Evolutionary conservation across 2,797 vertebrate genomes (phyloP), one percentile per base, ranked within the genome.

Genomic region (Corythornis leucogaster): DNA sequence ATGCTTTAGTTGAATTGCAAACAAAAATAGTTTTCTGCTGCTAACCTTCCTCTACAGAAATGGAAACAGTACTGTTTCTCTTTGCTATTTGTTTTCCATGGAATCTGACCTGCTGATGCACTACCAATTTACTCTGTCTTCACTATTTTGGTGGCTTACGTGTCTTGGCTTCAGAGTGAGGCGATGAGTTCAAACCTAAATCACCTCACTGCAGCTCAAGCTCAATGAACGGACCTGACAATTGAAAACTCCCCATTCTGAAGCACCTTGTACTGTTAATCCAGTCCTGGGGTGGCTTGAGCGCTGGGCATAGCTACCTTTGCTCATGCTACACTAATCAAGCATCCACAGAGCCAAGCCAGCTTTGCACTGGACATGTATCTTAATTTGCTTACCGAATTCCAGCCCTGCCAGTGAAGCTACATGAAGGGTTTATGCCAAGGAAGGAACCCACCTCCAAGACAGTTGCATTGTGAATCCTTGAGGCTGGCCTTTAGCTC

Each of bases 401-500:
- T 85, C 50, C 93, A 86, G 70, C 74, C n/a, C 64, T 57, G 57
- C 26, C 66, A 63, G 54, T 18, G 30, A 63, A 67, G 83, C 35
- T 62, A 40, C 40, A 13, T 8, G 55, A 79, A 87, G 38, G 30
- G 46, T 77, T 94, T 89, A 79, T 89, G 81, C 73, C 73, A 83
- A 73, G 31, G 85, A 66, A 73, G 63, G 55, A 89, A 30, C 69
- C 64, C 63, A 46, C 55, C 93, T 93, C 85, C 50, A 80, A 91
- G 78, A 85, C 75, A 90, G 71, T 53, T 1, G 2, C 0, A 1
- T 71, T 78, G 80, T 53, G 87, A 89, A 80, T 86, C 91, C 87
- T 69, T 59, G 73, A 91, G 70, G 74, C 55, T 87, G 73, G 82
- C 93, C 94, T 92, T 85, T 45, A 89, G 84, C 76, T 89, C 50